These are phyloP conservation scores for Sciurus niger DNA, from an alignment of 2,113 vertebrate genomes.

Conservation along the genomic window DNA sequence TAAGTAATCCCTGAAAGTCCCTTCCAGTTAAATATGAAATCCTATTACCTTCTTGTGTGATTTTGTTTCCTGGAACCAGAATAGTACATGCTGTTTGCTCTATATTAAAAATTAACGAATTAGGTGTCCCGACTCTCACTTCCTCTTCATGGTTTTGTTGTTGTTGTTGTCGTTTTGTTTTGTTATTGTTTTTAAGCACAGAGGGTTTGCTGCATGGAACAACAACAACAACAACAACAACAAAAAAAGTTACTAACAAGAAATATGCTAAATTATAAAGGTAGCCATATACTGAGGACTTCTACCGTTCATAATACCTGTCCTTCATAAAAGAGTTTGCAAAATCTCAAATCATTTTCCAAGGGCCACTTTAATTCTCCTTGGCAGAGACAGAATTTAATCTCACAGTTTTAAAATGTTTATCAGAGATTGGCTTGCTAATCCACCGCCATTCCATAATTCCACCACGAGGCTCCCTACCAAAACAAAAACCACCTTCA, in stretches of 20 bases:
- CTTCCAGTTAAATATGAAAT: background rate
- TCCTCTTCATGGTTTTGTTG: background rate
- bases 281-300: background rate
- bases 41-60: background rate
- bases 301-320: background rate
- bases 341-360: slow-evolving; percentile 30
- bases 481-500: background rate
- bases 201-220: background rate
- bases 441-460: background rate
- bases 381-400: slow-evolving; percentile 31
- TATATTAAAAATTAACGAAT: background rate
- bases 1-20: background rate
- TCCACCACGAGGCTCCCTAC: background rate
- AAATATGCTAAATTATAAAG: background rate
- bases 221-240: background rate
- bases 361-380: background rate
- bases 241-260: background rate
- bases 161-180: background rate
- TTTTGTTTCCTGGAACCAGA: slow-evolving; percentile 17
- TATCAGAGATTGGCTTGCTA: background rate
- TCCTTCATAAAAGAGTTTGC: background rate
- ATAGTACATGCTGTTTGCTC: background rate
- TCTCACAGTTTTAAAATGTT: background rate
- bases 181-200: slow-evolving; percentile 2
- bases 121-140: background rate